phyloP scores from a whole-genome alignment of 2,797 vertebrate species.

The Apogon hyalosoma region DNA sequence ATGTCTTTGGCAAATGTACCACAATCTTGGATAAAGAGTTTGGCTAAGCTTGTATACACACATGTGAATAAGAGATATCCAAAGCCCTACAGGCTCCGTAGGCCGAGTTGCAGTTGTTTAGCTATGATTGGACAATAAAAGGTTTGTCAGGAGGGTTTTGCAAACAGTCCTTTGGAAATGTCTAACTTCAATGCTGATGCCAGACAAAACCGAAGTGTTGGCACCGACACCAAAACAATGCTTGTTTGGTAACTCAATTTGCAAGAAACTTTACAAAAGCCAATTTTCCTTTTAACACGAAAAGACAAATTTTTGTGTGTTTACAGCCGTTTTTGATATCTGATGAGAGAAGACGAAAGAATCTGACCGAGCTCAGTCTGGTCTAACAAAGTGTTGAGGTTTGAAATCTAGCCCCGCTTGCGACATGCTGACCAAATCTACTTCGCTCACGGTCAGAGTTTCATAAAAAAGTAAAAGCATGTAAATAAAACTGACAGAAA shows the following conservation, averaged over 20 bases:
- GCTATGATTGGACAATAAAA: constrained; percentile 1
- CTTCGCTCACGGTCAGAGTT: not conserved
- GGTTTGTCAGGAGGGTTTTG: constrained; percentile 1
- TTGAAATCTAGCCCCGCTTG: constrained; percentile 6
- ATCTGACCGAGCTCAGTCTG: constrained; percentile 20
- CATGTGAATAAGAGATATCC: not conserved
- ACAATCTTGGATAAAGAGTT: not conserved
- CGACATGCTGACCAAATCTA: constrained; percentile 4
- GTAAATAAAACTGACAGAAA: constrained; percentile 15
- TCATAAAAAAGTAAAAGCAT: not conserved
- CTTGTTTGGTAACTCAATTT: constrained; percentile 20
- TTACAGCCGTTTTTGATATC: constrained; percentile 25
- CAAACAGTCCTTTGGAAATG: not conserved
- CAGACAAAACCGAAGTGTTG: constrained; percentile 12
- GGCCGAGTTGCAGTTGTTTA: not conserved
- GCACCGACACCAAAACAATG: constrained; percentile 4
- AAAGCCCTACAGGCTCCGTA: not conserved
- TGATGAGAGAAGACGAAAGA: constrained; percentile 3
- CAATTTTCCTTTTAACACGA: constrained; percentile 18
- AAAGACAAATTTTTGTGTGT: constrained; percentile 4
- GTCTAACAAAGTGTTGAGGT: constrained; percentile 12
- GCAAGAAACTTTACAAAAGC: constrained; percentile 8
- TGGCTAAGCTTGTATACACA: constrained; percentile 3
- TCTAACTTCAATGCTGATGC: constrained; percentile 1
- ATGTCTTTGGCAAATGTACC: not conserved